A percentile compares a stretch with the other conserved stretches of the same genome.
These are phyloP conservation scores for Phaenicophaeus curvirostris DNA, from an alignment of 2,797 vertebrate genomes.

Conservation along the genomic window DNA sequence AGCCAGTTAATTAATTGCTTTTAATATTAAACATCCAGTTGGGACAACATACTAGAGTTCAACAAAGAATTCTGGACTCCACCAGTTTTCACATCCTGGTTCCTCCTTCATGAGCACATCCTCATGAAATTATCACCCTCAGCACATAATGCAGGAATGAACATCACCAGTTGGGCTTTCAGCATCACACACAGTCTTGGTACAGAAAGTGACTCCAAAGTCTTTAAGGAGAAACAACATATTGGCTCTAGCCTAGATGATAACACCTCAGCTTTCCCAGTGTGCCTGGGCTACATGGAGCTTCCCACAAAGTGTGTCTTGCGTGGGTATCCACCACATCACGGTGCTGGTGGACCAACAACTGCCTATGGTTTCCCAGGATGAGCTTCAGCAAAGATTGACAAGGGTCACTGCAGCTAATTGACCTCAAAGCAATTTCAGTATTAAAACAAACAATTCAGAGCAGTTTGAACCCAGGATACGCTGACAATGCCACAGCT, in stretches of 20 bases:
- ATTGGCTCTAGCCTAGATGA: neutral
- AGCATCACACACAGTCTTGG: neutral
- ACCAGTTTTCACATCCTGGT: neutral
- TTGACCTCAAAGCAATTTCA: neutral
- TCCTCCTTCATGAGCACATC: neutral
- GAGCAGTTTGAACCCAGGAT: neutral
- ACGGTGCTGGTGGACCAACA: neutral
- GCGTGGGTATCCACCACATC: neutral
- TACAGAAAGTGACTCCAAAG: neutral
- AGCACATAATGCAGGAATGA: fast-evolving
- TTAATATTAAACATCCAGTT: neutral
- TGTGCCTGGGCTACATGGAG: fast-evolving
- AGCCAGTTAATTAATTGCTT: neutral
- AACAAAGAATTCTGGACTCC: neutral
- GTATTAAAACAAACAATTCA: neutral
- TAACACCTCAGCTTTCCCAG: neutral
- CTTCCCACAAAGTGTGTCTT: neutral
- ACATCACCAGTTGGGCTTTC: neutral
- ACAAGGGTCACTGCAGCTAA: fast-evolving
- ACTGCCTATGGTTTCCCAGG: neutral
- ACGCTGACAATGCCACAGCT: neutral
- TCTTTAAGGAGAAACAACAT: neutral
- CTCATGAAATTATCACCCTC: neutral
- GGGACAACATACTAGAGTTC: neutral
- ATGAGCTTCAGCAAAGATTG: neutral